phyloP scores from a whole-genome alignment of 1,140 invertebrate genomes.

The Antheraea pernyi region DNA sequence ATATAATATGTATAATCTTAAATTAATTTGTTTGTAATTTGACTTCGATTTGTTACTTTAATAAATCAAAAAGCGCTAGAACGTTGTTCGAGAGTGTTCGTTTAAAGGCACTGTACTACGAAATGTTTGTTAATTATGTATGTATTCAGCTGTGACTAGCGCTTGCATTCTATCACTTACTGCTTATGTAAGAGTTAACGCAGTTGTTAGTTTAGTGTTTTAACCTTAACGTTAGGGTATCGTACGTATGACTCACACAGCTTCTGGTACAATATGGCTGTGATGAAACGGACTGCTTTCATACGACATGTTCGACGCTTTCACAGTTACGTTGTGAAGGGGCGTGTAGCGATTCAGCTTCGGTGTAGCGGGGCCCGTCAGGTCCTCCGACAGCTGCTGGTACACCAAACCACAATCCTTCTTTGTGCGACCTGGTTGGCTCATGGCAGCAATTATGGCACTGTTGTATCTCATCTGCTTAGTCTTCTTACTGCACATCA shows the following conservation, averaged over 20 bases:
- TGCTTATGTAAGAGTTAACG: constrained; percentile 69
- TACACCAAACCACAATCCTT: constrained; percentile 80
- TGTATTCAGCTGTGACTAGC: constrained; percentile 64
- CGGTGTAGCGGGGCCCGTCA: constrained; percentile 79
- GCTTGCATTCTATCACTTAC: constrained; percentile 72
- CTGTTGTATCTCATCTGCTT: constrained; percentile 79
- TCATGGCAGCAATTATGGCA: constrained; percentile 73
- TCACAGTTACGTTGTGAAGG: constrained; percentile 75
- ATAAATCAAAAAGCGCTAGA: constrained; percentile 69
- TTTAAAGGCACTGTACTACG: constrained; percentile 60
- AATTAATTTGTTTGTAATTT: constrained; percentile 75
- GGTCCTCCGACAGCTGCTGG: constrained; percentile 80
- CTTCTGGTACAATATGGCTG: constrained; percentile 82
- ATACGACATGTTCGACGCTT: constrained; percentile 80
- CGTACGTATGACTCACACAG: constrained; percentile 73
- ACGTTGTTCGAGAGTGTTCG: constrained; percentile 46
- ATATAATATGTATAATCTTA: constrained; percentile 78
- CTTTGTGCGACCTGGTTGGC: constrained; percentile 62
- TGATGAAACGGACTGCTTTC: constrained; percentile 83
- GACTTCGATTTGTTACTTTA: constrained; percentile 72
- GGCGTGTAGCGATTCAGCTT: constrained; percentile 80
- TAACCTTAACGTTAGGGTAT: constrained; percentile 41
- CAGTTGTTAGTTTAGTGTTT: constrained; percentile 64
- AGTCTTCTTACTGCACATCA: constrained; percentile 73
- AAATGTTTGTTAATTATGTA: constrained; percentile 56